Percentiles rank a stretch among this genome's conserved stretches.
phyloP scores from a whole-genome alignment of 2,113 vertebrate species.

The Tonatia bakeri region DNA sequence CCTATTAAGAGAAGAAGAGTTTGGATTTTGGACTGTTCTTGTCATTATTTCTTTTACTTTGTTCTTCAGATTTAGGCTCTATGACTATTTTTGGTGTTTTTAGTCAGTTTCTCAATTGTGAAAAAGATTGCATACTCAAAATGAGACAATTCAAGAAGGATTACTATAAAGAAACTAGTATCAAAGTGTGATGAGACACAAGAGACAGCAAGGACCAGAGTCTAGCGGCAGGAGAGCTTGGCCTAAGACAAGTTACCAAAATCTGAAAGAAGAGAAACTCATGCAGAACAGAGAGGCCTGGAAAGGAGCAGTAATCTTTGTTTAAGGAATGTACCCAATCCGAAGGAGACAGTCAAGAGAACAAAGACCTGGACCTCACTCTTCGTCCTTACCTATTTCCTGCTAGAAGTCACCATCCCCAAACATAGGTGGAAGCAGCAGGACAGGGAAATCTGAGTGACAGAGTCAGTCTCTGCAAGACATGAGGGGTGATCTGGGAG shows the following conservation, averaged over 20 bases:
- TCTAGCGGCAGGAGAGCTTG: neutral
- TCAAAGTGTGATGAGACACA: neutral
- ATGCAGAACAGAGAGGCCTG: neutral
- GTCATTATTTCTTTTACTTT: neutral
- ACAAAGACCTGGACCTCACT: neutral
- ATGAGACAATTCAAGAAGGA: neutral
- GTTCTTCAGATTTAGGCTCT: neutral
- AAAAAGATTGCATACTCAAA: neutral
- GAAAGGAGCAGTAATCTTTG: neutral
- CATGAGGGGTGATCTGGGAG: neutral
- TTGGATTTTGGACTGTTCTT: neutral
- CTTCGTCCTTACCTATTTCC: neutral
- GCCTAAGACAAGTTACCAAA: neutral
- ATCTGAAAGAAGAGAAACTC: neutral
- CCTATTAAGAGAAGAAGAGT: neutral
- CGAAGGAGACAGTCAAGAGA: neutral
- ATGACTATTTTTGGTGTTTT: neutral
- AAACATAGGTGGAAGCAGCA: neutral
- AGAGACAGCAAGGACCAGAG: accelerated
- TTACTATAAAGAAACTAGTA: neutral
- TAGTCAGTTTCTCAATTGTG: neutral
- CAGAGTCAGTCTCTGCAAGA: neutral
- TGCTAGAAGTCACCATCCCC: neutral
- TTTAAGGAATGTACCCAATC: accelerated
- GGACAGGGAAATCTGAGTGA: neutral